Evolutionary conservation across 2,113 vertebrate species (phyloP).

Genomic region (Phycodurus eques): DNA sequence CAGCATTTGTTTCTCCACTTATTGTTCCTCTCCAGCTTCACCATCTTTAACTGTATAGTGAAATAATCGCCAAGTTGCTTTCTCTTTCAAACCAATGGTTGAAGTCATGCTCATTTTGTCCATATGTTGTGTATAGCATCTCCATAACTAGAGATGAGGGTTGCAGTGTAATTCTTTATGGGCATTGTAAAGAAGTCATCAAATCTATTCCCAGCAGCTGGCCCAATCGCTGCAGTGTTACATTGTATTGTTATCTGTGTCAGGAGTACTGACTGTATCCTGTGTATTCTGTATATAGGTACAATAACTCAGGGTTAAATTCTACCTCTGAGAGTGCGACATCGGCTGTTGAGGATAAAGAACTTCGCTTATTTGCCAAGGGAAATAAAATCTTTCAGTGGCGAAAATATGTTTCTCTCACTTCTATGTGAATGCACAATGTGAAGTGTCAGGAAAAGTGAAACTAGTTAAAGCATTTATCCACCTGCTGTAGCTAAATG

Average conservation of each 20-base stretch:
- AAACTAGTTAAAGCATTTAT: neutral
- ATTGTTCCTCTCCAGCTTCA: neutral
- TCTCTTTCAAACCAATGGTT: neutral
- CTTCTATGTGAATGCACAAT: neutral
- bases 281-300: neutral
- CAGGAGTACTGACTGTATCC: neutral
- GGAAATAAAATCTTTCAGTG: neutral
- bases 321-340: neutral
- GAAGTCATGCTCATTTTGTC: neutral
- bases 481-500: neutral
- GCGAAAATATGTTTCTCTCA: neutral
- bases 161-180: neutral
- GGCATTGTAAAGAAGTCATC: neutral
- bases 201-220: neutral
- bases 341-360: neutral
- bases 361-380: neutral
- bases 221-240: neutral
- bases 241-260: neutral
- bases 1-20: neutral
- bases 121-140: neutral
- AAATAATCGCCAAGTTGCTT: neutral
- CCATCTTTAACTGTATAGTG: neutral
- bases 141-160: neutral
- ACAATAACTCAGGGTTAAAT: constrained; percentile 1
- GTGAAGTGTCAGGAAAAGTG: neutral